Percentiles rank a stretch among this genome's conserved stretches.
These are phyloP conservation scores for Etheostoma cragini DNA, from an alignment of 2,113 vertebrate genomes.

Conservation along the genomic window DNA sequence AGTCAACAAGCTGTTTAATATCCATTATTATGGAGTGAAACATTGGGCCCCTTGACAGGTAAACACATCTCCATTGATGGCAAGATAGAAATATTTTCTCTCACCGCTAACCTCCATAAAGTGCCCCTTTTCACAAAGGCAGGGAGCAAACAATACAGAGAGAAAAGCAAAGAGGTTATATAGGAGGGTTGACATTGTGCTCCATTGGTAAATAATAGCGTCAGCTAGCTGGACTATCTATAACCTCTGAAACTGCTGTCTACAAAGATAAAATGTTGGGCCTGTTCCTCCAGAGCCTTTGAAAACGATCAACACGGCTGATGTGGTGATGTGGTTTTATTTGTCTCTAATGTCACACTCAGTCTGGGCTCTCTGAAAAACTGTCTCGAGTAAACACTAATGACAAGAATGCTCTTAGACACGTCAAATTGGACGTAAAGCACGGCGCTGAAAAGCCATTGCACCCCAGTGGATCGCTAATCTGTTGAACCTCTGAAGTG, in stretches of 20 bases:
- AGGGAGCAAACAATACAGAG: slow-evolving; percentile 92
- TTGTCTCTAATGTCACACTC: slow-evolving; percentile 84
- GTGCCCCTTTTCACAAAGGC: slow-evolving; percentile 89
- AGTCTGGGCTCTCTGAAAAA: slow-evolving; percentile 81
- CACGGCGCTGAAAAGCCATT: slow-evolving; percentile 70
- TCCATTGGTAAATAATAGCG: slow-evolving; percentile 94
- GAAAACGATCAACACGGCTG: slow-evolving; percentile 86
- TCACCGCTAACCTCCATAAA: slow-evolving; percentile 89
- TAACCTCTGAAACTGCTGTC: slow-evolving; percentile 92
- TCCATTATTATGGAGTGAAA: slow-evolving; percentile 93
- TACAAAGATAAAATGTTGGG: slow-evolving; percentile 90
- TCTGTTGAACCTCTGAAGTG: slow-evolving; percentile 79
- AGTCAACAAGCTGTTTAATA: slow-evolving; percentile 94
- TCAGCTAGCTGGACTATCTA: slow-evolving; percentile 88
- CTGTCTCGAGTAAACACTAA: slow-evolving; percentile 80
- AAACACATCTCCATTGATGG: slow-evolving; percentile 95
- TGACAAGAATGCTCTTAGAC: slow-evolving; percentile 79
- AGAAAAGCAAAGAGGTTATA: slow-evolving; percentile 80
- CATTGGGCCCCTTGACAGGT: slow-evolving; percentile 89
- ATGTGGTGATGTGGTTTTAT: slow-evolving; percentile 82
- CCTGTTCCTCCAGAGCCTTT: slow-evolving; percentile 84
- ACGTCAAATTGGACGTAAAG: slow-evolving; percentile 78
- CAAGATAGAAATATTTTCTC: slow-evolving; percentile 94
- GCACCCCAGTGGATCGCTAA: slow-evolving; percentile 72
- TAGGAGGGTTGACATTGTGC: slow-evolving; percentile 89